These are phyloP conservation scores for Epistrophe eligans DNA, from an alignment of 2,888 invertebrate genomes.

Conservation along the genomic window DNA sequence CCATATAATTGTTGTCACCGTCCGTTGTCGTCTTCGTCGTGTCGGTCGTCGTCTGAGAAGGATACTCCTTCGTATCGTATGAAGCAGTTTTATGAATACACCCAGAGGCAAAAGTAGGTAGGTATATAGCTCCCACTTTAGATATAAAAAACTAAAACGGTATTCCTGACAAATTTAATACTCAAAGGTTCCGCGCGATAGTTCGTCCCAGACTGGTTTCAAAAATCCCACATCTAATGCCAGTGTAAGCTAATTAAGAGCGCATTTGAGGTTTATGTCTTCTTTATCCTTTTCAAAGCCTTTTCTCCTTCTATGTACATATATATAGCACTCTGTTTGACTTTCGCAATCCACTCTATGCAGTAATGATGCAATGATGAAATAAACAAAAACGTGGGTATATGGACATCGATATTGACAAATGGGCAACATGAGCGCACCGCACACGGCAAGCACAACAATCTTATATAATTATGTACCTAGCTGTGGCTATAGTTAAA, in stretches of 20 bases:
- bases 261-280: slow-evolving; percentile 37
- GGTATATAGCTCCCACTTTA: neutral
- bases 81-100: slow-evolving; percentile 51
- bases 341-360: neutral
- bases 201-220: neutral
- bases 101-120: slow-evolving; percentile 4
- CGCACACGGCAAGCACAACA: slow-evolving; percentile 50
- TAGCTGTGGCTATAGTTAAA: neutral
- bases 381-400: slow-evolving; percentile 66
- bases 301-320: neutral
- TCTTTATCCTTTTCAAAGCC: slow-evolving; percentile 6
- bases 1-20: slow-evolving; percentile 48
- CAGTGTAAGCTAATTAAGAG: slow-evolving; percentile 61
- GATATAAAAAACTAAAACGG: neutral
- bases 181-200: slow-evolving; percentile 34
- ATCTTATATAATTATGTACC: neutral
- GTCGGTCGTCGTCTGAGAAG: slow-evolving; percentile 8
- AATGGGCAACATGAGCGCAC: slow-evolving; percentile 64
- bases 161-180: slow-evolving; percentile 50
- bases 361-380: slow-evolving; percentile 40
- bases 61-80: slow-evolving; percentile 39
- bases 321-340: neutral
- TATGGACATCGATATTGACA: slow-evolving; percentile 64
- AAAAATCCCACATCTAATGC: slow-evolving; percentile 43
- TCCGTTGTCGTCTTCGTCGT: slow-evolving; percentile 13